These are phyloP conservation scores for Zaprionus africanus DNA, from an alignment of 1,140 invertebrate species.

Conservation along the genomic window DNA sequence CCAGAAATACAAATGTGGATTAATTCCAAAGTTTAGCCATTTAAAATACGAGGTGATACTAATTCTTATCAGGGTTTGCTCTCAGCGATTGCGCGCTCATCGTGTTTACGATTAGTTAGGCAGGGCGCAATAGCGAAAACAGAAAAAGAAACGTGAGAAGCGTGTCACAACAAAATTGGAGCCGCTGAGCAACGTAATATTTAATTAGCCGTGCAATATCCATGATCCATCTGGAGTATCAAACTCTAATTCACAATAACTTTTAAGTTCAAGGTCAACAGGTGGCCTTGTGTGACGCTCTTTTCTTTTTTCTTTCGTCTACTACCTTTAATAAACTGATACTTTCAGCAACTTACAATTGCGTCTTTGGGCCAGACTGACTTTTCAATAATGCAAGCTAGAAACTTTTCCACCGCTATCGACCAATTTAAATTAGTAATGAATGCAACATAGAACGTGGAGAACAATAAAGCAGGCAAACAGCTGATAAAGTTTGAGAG, in stretches of 20 bases:
- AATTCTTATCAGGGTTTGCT: conserved; percentile 52
- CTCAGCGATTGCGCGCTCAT: conserved; percentile 46
- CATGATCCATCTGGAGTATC: not conserved
- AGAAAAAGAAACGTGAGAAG: conserved; percentile 27
- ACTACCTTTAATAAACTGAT: not conserved
- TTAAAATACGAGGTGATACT: not conserved
- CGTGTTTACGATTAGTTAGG: conserved; percentile 57
- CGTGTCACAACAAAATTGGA: conserved; percentile 36
- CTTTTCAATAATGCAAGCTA: not conserved
- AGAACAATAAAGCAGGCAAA: conserved; percentile 28
- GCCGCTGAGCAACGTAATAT: not conserved
- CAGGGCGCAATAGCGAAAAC: conserved; percentile 4
- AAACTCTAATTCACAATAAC: conserved; percentile 4
- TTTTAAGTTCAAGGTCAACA: conserved; percentile 65
- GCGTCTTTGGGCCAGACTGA: not conserved
- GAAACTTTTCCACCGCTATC: not conserved
- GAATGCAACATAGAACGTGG: not conserved
- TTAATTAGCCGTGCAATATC: conserved; percentile 12
- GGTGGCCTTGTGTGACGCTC: conserved; percentile 3
- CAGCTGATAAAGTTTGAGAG: conserved; percentile 47
- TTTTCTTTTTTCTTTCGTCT: not conserved
- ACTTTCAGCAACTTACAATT: not conserved
- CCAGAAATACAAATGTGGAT: conserved; percentile 43
- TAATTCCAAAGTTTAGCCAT: conserved; percentile 70
- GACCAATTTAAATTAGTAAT: not conserved